Conservation (phyloP, 2,113 vertebrate genomes). For the Rana temporaria region DNA sequence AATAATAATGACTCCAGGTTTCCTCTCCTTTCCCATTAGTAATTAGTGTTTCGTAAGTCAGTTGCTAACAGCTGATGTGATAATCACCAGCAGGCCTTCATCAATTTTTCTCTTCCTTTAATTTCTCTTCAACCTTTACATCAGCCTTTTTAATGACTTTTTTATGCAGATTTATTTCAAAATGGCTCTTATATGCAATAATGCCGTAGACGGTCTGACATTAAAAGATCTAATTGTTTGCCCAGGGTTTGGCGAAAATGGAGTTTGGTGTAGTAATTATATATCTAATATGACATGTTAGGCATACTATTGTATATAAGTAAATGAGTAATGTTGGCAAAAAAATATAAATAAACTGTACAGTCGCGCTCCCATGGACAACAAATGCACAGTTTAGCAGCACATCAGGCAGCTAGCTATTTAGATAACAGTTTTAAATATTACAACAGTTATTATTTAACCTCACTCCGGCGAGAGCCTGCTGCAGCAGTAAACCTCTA, state of each 20-base stretch:
- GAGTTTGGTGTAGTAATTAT: not conserved
- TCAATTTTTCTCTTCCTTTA: slow-evolving; percentile 41
- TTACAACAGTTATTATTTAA: too few relatives aligned
- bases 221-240: slow-evolving; percentile 12
- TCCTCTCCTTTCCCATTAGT: slow-evolving; percentile 52
- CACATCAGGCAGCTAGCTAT: too few relatives aligned
- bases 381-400: too few relatives aligned
- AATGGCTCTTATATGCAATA: slow-evolving; percentile 23
- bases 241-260: not conserved
- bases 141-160: slow-evolving; percentile 45
- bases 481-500: too few relatives aligned
- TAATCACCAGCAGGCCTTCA: slow-evolving; percentile 48
- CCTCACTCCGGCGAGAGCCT: too few relatives aligned
- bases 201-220: not conserved
- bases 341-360: too few relatives aligned
- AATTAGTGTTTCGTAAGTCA: slow-evolving; percentile 37
- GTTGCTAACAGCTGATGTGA: slow-evolving; percentile 45
- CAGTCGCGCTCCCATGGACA: too few relatives aligned
- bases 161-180: slow-evolving; percentile 40
- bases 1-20: slow-evolving; percentile 55
- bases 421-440: too few relatives aligned
- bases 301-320: too few relatives aligned
- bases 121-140: slow-evolving; percentile 49
- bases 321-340: too few relatives aligned
- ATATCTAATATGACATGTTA: not conserved